Evolutionary conservation across 2,113 vertebrate genomes (phyloP).

Genomic region (Neotoma lepida): DNA sequence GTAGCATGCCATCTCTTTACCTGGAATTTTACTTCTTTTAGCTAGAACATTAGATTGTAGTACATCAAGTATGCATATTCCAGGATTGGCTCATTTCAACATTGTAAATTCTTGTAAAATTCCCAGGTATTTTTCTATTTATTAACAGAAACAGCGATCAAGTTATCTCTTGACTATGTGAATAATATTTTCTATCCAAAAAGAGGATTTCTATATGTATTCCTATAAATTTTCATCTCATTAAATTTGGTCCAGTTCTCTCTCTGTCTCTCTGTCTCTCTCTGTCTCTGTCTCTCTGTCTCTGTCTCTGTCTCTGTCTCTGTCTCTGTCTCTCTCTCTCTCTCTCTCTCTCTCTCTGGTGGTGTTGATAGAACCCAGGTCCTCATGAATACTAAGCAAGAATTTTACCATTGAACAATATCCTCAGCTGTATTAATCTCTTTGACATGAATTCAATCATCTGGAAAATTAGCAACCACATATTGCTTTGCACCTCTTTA

Average conservation of each 20-base stretch:
- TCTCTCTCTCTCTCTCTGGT: neutral
- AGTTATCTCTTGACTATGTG: neutral
- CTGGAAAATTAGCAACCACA: conserved; percentile 4
- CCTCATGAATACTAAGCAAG: neutral
- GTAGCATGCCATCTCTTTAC: neutral
- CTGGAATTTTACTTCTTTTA: conserved; percentile 1
- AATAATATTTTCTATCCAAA: conserved; percentile 8
- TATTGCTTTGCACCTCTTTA: neutral
- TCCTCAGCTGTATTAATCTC: neutral
- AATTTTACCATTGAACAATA: neutral
- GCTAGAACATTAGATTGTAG: neutral
- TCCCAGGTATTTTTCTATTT: neutral
- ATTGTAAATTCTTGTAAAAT: conserved; percentile 9
- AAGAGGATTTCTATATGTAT: neutral
- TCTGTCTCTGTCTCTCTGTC: neutral
- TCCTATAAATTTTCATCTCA: neutral
- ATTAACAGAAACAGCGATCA: conserved; percentile 33
- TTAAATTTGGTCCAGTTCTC: neutral
- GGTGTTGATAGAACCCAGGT: neutral
- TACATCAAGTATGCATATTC: neutral
- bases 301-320: neutral
- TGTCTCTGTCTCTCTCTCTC: neutral
- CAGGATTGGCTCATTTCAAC: conserved; percentile 7
- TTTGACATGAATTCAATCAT: neutral
- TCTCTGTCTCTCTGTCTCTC: neutral